Evolutionary conservation across 2,888 invertebrate genomes (phyloP), one percentile per base, ranked within the genome.

Genomic region (Hirtodrosophila alboralis): DNA sequence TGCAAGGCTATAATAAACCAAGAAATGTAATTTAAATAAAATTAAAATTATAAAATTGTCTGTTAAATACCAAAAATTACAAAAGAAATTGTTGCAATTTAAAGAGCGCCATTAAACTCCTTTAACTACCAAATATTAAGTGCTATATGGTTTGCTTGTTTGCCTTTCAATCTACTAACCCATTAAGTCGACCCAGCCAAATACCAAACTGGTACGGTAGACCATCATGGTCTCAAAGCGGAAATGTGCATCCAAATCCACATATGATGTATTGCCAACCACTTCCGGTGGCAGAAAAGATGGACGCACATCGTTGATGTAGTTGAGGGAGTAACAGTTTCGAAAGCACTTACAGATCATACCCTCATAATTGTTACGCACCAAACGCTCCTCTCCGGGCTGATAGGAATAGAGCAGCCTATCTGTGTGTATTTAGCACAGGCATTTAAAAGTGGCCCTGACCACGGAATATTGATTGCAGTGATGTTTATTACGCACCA

Each of bases 141-240:
- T n/a, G 12, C 12, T 4, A n/a, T 16, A 0, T 4, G 4, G 1
- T 8, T 10, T 18, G 38, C 5, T 12, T 21, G 7, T 9, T 33
- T 37, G 14, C 1, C 8, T 44, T 38, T 6, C 9, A 14, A 23
- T 13, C 10, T 47, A 61, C 86, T 84, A 57, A 91, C 91, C 91
- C 77, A 92, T 86, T 28, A 92, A 86, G 74, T 91, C 91, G 30
- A 92, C 87, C 90, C 91, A 91, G 43, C 91, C 91, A 53, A 91
- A 90, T 12, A 91, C 89, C 54, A 91, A 85, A 67, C 91, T 90
- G 5, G 91, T 91, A 58, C 91, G 88, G 77, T 91, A 92, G 1
- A 91, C 89, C 74, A 91, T 89, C 56, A 91, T 85, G 30, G 91
- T 90, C 40, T 89, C 87, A 37, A 88, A 89, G 33, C 89, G 89